Evolutionary conservation across 2,888 invertebrate species (phyloP).

Genomic region (Vesta saturnalis): DNA sequence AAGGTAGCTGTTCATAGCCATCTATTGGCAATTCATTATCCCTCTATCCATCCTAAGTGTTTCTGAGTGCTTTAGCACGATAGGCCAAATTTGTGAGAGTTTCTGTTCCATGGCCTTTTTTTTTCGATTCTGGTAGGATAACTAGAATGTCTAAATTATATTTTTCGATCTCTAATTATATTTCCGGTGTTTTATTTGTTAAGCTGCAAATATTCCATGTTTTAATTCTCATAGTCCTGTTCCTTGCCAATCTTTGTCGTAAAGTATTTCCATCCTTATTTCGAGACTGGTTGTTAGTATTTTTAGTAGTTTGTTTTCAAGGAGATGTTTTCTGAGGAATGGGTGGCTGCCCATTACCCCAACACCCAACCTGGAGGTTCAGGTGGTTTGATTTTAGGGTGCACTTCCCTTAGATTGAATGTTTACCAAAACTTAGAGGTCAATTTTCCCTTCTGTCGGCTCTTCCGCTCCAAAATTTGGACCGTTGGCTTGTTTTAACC

Average conservation of each 20-base stretch:
- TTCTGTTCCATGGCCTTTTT: slow-evolving; percentile 1
- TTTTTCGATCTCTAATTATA: neutral
- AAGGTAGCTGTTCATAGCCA: no score
- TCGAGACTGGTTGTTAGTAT: slow-evolving; percentile 9
- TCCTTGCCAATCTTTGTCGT: slow-evolving; percentile 5
- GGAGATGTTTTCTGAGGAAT: neutral
- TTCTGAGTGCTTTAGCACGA: no score
- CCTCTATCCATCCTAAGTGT: no score
- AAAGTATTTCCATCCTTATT: slow-evolving; percentile 3
- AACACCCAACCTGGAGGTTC: no score
- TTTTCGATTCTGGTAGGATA: slow-evolving; percentile 8
- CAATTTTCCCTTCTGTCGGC: no score
- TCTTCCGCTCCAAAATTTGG: no score
- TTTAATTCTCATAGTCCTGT: slow-evolving; percentile 6
- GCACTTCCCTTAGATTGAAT: no score
- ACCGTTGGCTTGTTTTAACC: no score
- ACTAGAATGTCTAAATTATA: neutral
- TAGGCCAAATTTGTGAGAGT: neutral
- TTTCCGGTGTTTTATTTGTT: slow-evolving; percentile 11
- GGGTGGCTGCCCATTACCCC: no score
- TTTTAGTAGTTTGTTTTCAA: neutral
- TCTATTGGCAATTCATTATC: no score
- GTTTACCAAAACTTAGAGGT: no score
- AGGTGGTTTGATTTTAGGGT: no score
- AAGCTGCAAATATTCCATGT: slow-evolving; percentile 13